Evolutionary conservation across 2,888 invertebrate genomes (phyloP).

Genomic region (Ophraella communa): DNA sequence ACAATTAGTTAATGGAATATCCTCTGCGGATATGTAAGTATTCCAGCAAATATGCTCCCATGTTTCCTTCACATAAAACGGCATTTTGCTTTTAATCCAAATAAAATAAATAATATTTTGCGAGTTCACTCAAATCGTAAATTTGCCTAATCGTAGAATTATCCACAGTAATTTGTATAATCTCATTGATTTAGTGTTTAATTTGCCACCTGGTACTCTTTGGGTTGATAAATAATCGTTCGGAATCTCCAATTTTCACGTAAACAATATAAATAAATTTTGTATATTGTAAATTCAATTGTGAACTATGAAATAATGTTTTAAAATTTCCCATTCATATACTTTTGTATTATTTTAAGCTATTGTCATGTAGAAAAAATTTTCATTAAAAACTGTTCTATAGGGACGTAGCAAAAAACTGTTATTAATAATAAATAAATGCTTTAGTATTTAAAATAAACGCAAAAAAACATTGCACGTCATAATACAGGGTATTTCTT

Average conservation of each 20-base stretch:
- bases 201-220: slow-evolving; percentile 38
- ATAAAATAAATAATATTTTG: slow-evolving; percentile 33
- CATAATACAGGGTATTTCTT: too few species aligned
- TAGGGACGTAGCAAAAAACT: too few species aligned
- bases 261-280: not conserved
- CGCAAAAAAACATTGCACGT: too few species aligned
- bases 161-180: slow-evolving; percentile 38
- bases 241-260: slow-evolving; percentile 1
- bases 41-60: slow-evolving; percentile 15
- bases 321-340: too few species aligned
- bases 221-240: slow-evolving; percentile 31
- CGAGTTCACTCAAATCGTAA: slow-evolving; percentile 31
- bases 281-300: not conserved
- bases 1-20: slow-evolving; percentile 22
- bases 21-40: slow-evolving; percentile 23
- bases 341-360: too few species aligned
- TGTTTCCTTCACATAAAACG: slow-evolving; percentile 8
- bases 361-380: too few species aligned
- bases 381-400: too few species aligned
- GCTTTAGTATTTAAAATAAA: too few species aligned
- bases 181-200: slow-evolving; percentile 40
- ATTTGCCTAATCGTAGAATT: slow-evolving; percentile 37
- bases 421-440: too few species aligned
- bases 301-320: too few species aligned
- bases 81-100: slow-evolving; percentile 18